phyloP scores from a whole-genome alignment of 1,140 invertebrate genomes.

The Plutomurus gul region DNA sequence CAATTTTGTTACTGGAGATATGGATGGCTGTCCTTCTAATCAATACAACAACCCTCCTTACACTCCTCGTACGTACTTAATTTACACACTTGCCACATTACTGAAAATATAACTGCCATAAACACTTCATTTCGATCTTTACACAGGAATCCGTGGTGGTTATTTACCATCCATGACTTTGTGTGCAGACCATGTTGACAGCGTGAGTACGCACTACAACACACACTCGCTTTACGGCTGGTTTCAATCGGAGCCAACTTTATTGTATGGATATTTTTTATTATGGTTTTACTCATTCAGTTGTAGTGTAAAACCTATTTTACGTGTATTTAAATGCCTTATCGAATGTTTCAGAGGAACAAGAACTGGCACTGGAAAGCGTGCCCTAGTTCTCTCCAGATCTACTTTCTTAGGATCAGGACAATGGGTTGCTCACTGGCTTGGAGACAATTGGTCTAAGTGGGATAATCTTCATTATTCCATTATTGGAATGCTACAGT shows the following conservation, averaged over 20 bases:
- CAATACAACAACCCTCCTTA: conserved; percentile 48
- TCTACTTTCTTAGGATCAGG: conserved; percentile 64
- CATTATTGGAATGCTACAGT: conserved; percentile 48
- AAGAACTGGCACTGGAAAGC: conserved; percentile 37
- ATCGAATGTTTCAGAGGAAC: neutral
- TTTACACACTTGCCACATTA: neutral
- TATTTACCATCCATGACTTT: conserved; percentile 54
- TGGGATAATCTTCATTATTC: conserved; percentile 61
- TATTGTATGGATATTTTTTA: conserved; percentile 54
- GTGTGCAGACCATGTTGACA: conserved; percentile 55
- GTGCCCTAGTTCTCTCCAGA: conserved; percentile 59
- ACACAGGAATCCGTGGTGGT: conserved; percentile 44
- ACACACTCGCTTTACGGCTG: conserved; percentile 59
- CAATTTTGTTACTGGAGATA: conserved; percentile 47
- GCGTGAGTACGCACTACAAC: conserved; percentile 57
- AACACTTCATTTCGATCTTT: conserved; percentile 50
- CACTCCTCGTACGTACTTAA: conserved; percentile 51
- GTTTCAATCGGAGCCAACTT: conserved; percentile 61
- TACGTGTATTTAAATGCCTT: conserved; percentile 42
- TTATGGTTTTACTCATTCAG: conserved; percentile 58
- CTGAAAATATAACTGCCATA: conserved; percentile 29
- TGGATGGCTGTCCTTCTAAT: conserved; percentile 43
- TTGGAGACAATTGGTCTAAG: conserved; percentile 61
- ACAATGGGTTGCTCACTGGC: conserved; percentile 64
- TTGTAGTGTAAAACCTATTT: neutral